phyloP scores from a whole-genome alignment of 2,888 invertebrate genomes.

The Parnassius mnemosyne region DNA sequence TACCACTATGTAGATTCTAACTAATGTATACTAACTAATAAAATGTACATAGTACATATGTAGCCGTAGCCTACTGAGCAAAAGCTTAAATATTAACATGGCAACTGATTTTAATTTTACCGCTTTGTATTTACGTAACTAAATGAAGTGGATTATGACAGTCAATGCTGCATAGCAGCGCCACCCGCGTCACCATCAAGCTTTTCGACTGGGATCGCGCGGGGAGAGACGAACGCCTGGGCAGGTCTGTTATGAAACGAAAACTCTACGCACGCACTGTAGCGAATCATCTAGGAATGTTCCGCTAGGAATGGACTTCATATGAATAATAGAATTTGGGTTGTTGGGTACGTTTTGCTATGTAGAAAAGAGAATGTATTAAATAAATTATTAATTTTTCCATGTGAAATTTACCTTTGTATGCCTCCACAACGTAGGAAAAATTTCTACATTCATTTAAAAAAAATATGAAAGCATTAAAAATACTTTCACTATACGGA shows the following conservation, averaged over 20 bases:
- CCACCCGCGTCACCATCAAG: slow-evolving; percentile 70
- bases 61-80: neutral
- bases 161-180: slow-evolving; percentile 65
- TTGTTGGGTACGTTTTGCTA: slow-evolving; percentile 1
- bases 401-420: too few relatives aligned
- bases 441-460: neutral
- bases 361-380: neutral
- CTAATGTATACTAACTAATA: slow-evolving; percentile 8
- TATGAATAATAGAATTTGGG: slow-evolving; percentile 1
- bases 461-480: neutral
- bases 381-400: too few relatives aligned
- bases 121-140: slow-evolving; percentile 21
- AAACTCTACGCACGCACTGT: slow-evolving; percentile 19
- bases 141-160: slow-evolving; percentile 66
- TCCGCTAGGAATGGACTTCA: slow-evolving; percentile 4
- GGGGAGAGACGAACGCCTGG: slow-evolving; percentile 94
- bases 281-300: slow-evolving; percentile 17
- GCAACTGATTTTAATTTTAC: slow-evolving; percentile 9
- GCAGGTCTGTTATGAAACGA: slow-evolving; percentile 85
- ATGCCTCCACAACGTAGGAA: neutral
- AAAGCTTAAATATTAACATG: slow-evolving; percentile 12
- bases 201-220: slow-evolving; percentile 96
- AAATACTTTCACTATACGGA: too few relatives aligned
- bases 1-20: neutral
- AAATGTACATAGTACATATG: neutral